Evolutionary conservation across 2,113 vertebrate species (phyloP), one percentile per base, ranked within the genome.

Genomic region (Toxotes jaculatrix): DNA sequence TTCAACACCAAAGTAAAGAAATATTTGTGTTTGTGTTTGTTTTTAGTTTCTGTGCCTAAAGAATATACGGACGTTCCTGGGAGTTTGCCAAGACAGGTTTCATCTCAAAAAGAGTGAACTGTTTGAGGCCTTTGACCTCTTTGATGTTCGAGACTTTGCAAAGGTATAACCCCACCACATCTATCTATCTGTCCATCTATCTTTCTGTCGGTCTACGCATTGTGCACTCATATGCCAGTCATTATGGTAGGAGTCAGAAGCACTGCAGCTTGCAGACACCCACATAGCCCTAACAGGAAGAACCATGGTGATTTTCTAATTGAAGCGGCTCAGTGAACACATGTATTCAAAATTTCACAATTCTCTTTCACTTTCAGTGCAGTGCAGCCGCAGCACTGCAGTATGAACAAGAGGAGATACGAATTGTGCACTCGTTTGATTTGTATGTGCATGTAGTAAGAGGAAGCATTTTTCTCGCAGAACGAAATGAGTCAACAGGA

Each of bases 51-150:
- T 99, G 70, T 99, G 98, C 83, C 95, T 99, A 88, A 98, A 98
- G 94, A 99, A 99, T 87, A 99, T 99, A 88, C 95, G 97, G 3
- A 98, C 95, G 3, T 99, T 99, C 91, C 92, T 99, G 42, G 85
- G 81, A 0, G 90, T 94, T 27, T 98, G 97, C 64, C 94, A 95
- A 0, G 96, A 96, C 49, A 96, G 94, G 14, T 98, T 99, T 1
- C 93, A 96, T 27, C 94, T 99, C 40, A 97, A 94, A 36, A 95
- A 96, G 90, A 97, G 89, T 0, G 97, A 98, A 0, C 95, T 99
- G 59, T 99, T 99, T 0, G 97, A 98, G 6, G 97, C 96, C 74
- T 99, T 99, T 0, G 98, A 99, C 91, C 96, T 99, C 73, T 99
- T 99, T 0, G 98, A 99, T 0, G 97, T 99, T 23, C 95, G 96